A percentile compares a stretch with the other conserved stretches of the same genome.
Conservation (phyloP, 2,888 invertebrate genomes). For the Hemistola chrysoprasaria region DNA sequence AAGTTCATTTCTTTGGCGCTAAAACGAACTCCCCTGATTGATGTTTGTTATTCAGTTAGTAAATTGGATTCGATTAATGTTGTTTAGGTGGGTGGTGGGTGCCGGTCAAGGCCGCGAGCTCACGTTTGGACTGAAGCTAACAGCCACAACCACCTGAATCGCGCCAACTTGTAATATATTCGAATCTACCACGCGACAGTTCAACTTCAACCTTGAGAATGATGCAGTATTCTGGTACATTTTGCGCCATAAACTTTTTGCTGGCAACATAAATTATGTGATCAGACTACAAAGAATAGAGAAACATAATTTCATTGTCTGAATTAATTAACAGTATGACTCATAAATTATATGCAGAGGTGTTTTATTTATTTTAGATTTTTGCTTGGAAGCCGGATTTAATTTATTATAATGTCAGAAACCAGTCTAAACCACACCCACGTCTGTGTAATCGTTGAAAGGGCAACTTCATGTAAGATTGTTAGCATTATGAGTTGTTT, state of each 20-base stretch:
- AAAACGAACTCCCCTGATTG: conserved; percentile 10
- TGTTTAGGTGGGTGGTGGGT: conserved; percentile 24
- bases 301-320: neutral
- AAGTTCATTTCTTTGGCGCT: conserved; percentile 4
- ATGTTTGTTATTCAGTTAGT: conserved; percentile 19
- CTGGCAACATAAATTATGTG: neutral
- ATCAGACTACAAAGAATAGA: neutral
- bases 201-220: conserved; percentile 21
- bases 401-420: conserved; percentile 3
- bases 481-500: conserved; percentile 14
- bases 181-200: conserved; percentile 30
- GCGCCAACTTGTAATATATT: conserved; percentile 29
- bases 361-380: conserved; percentile 1
- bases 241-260: conserved; percentile 13
- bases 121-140: conserved; percentile 30
- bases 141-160: conserved; percentile 33
- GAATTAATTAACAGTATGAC: neutral
- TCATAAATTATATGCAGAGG: neutral
- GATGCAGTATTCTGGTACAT: conserved; percentile 15
- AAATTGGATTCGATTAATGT: conserved; percentile 21
- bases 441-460: conserved; percentile 17
- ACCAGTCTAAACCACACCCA: conserved; percentile 16
- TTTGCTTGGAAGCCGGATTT: no score
- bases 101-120: conserved; percentile 42
- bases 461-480: conserved; percentile 23